A percentile compares a stretch with the other conserved stretches of the same genome.
phyloP scores from a whole-genome alignment of 2,888 invertebrate species.

The Drosophila rubida region DNA sequence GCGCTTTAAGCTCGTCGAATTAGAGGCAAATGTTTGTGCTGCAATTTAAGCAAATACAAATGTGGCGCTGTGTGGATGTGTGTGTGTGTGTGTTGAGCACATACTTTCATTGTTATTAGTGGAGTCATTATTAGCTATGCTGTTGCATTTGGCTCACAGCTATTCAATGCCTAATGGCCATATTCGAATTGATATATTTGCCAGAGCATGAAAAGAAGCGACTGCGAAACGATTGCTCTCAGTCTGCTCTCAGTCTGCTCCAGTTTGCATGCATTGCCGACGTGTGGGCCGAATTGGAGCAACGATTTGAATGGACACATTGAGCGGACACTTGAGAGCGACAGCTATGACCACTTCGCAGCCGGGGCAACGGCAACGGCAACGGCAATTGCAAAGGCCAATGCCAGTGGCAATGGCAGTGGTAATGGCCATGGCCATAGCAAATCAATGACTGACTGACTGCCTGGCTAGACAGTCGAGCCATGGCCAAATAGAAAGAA shows the following conservation, averaged over 20 bases:
- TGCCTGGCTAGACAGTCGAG: constrained; percentile 31
- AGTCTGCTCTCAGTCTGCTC: too few relatives aligned
- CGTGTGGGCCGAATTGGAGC: constrained; percentile 54
- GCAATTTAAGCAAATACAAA: too few relatives aligned
- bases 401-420: constrained; percentile 15
- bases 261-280: not conserved
- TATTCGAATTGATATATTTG: not conserved
- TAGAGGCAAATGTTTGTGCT: not conserved
- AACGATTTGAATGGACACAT: constrained; percentile 58
- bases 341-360: constrained; percentile 7
- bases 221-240: too few relatives aligned
- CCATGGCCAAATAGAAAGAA: not conserved
- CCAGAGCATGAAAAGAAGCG: not conserved
- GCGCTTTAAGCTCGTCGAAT: constrained; percentile 1
- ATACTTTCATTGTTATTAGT: not conserved
- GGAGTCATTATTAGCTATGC: not conserved
- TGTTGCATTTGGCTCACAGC: too few relatives aligned
- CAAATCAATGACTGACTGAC: constrained; percentile 11
- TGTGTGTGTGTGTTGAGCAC: too few relatives aligned
- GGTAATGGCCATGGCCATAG: constrained; percentile 8
- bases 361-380: constrained; percentile 10
- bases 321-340: constrained; percentile 15
- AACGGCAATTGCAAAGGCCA: constrained; percentile 7
- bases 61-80: too few relatives aligned
- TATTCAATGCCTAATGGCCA: too few relatives aligned